These are phyloP conservation scores for Psylliodes chrysocephalus DNA, from an alignment of 2,888 invertebrate genomes.

Conservation along the genomic window DNA sequence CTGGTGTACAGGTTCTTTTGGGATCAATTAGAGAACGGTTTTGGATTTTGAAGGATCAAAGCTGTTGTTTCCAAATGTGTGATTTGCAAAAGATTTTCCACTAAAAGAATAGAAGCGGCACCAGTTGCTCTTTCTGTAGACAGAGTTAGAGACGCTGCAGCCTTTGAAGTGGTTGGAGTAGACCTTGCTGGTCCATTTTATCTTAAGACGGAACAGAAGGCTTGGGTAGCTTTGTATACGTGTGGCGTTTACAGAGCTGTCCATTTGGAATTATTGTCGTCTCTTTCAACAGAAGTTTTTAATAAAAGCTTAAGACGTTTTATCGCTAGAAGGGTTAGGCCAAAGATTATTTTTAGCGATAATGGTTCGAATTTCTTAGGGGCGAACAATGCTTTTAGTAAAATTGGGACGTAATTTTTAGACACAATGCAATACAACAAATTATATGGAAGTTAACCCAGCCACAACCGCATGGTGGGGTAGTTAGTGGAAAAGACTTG, in stretches of 20 bases:
- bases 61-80: slow-evolving; percentile 28
- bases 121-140: too few species aligned
- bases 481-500: neutral
- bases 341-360: too few species aligned
- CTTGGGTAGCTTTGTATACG: slow-evolving; percentile 56
- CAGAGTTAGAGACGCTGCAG: too few species aligned
- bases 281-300: slow-evolving; percentile 48
- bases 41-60: slow-evolving; percentile 35
- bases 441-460: too few species aligned
- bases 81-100: too few species aligned
- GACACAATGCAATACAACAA: slow-evolving; percentile 29
- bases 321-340: slow-evolving; percentile 59
- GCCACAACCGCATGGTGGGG: too few species aligned
- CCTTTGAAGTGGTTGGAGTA: too few species aligned
- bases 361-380: too few species aligned
- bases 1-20: slow-evolving; percentile 33
- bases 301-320: slow-evolving; percentile 51
- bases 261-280: slow-evolving; percentile 48
- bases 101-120: slow-evolving; percentile 37
- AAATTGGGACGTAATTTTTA: too few species aligned
- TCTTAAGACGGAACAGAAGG: slow-evolving; percentile 46
- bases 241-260: slow-evolving; percentile 61
- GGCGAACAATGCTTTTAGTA: too few species aligned
- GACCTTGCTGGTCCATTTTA: slow-evolving; percentile 55
- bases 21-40: too few species aligned